phyloP scores from a whole-genome alignment of 2,888 invertebrate species.

The Melitaea athalia region DNA sequence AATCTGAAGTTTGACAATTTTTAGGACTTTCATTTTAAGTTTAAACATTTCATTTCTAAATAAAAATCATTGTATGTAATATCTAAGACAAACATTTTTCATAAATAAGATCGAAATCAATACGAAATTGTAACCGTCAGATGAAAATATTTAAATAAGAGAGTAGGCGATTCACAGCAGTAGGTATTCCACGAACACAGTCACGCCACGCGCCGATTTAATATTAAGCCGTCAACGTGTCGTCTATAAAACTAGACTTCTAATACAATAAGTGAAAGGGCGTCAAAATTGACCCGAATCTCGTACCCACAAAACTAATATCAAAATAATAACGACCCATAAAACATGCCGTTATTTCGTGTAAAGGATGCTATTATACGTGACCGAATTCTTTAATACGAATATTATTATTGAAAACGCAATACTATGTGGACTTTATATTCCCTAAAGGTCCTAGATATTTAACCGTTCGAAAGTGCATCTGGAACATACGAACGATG shows the following conservation, averaged over 20 bases:
- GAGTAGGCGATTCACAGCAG: neutral
- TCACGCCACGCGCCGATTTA: neutral
- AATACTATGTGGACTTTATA: constrained; percentile 43
- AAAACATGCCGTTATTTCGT: constrained; percentile 49
- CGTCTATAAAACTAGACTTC: constrained; percentile 18
- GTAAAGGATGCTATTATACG: constrained; percentile 50
- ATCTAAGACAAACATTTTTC: neutral
- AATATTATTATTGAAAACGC: constrained; percentile 47
- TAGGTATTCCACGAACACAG: neutral
- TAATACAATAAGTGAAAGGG: constrained; percentile 45
- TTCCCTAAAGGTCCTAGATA: constrained; percentile 47
- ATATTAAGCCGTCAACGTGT: neutral
- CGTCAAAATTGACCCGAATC: constrained; percentile 43
- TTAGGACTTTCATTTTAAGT: too few relatives aligned
- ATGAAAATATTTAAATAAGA: neutral
- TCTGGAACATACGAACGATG: constrained; percentile 38
- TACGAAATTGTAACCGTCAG: neutral
- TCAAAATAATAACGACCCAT: constrained; percentile 42
- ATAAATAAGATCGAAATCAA: too few relatives aligned
- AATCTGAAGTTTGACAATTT: too few relatives aligned
- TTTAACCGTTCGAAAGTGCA: constrained; percentile 50
- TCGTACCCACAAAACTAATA: constrained; percentile 44
- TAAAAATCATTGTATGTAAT: too few relatives aligned
- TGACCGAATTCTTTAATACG: constrained; percentile 39
- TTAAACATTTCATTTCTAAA: too few relatives aligned